A percentile compares a stretch with the other conserved stretches of the same genome.
Evolutionary conservation across 2,113 vertebrate species (phyloP).

Genomic region (Gavialis gangeticus): DNA sequence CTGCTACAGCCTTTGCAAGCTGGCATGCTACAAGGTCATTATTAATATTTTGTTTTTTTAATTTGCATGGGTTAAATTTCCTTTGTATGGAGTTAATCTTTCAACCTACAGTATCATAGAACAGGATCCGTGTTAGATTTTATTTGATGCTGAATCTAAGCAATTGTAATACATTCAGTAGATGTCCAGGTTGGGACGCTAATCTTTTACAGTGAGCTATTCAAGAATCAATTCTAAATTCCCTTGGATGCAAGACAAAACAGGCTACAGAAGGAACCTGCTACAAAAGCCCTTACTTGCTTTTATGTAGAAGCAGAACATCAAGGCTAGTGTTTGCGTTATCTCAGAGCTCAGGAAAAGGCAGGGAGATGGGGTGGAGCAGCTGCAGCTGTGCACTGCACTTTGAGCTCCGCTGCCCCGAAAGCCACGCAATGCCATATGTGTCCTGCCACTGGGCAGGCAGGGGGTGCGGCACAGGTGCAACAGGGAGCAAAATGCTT

Average conservation of each 20-base stretch:
- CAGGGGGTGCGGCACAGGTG: no score
- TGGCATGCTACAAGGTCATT: neutral
- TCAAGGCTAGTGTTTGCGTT: neutral
- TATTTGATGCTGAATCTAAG: slow-evolving; percentile 15
- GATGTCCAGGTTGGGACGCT: slow-evolving; percentile 2
- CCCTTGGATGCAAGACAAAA: neutral
- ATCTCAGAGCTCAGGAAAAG: no score
- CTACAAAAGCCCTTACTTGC: neutral
- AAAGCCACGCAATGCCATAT: no score
- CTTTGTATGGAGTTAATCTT: neutral
- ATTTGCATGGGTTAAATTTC: neutral
- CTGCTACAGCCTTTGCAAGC: no score
- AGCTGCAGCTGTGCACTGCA: no score
- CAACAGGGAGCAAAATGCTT: no score
- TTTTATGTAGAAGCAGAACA: neutral
- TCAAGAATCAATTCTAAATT: neutral
- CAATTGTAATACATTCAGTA: neutral
- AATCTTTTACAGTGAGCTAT: slow-evolving; percentile 12
- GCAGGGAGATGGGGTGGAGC: no score
- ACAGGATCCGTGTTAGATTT: neutral
- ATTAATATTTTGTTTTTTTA: neutral
- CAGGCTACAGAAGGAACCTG: neutral
- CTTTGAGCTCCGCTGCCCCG: no score
- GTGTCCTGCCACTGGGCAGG: no score
- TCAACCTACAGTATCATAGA: neutral